Percentiles rank a stretch among this genome's conserved stretches.
Evolutionary conservation across 2,797 vertebrate genomes (phyloP).

Genomic region (Moxostoma hubbsi): DNA sequence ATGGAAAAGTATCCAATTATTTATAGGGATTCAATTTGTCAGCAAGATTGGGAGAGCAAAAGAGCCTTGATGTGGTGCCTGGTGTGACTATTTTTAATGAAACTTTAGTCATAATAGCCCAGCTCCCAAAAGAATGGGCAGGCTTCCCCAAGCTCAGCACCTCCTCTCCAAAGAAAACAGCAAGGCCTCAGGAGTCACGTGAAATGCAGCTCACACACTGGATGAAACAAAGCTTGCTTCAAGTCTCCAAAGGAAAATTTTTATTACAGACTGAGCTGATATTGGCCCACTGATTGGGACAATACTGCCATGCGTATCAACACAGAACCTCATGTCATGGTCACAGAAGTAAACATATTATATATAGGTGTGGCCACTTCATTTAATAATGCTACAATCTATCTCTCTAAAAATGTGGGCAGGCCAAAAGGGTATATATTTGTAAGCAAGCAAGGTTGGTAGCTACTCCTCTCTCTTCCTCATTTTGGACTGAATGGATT

Average conservation of each 20-base stretch:
- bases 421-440: neutral
- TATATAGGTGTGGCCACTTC: neutral
- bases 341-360: neutral
- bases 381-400: no score
- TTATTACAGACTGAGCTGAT: slow-evolving; percentile 51
- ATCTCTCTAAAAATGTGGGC: neutral
- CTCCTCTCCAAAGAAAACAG: slow-evolving; percentile 56
- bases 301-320: neutral
- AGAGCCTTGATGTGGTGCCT: slow-evolving; percentile 6
- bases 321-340: neutral
- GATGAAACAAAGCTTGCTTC: slow-evolving; percentile 44
- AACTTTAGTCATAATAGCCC: neutral
- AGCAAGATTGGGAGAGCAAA: neutral
- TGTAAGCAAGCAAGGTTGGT: no score
- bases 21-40: neutral
- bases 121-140: slow-evolving; percentile 3
- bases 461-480: no score
- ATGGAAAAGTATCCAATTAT: neutral
- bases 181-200: slow-evolving; percentile 26
- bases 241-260: slow-evolving; percentile 55
- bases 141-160: slow-evolving; percentile 10
- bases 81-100: neutral
- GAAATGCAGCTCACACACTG: slow-evolving; percentile 39
- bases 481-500: no score
- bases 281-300: slow-evolving; percentile 31